These are phyloP conservation scores for Campoletis sonorensis DNA, from an alignment of 1,140 invertebrate species.

Conservation along the genomic window DNA sequence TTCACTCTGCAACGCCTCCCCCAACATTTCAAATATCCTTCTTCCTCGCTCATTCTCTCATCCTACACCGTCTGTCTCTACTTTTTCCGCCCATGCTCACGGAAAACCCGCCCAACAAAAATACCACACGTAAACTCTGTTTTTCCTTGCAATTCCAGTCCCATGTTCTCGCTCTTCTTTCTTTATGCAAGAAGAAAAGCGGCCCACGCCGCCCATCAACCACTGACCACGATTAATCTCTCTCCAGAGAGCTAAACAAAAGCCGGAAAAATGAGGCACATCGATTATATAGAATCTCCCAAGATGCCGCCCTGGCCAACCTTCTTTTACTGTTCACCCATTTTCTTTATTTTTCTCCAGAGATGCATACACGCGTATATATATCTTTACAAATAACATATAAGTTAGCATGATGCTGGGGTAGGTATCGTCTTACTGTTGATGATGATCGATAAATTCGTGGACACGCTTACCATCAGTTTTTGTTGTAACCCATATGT, in stretches of 20 bases:
- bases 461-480: background rate
- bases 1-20: slow-evolving; percentile 50
- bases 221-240: slow-evolving; percentile 51
- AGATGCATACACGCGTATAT: background rate
- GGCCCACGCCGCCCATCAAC: slow-evolving; percentile 49
- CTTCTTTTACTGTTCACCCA: background rate
- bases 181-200: slow-evolving; percentile 23
- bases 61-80: background rate
- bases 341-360: background rate
- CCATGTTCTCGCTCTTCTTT: slow-evolving; percentile 21
- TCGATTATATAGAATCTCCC: slow-evolving; percentile 61
- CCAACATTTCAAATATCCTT: slow-evolving; percentile 24
- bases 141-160: slow-evolving; percentile 17
- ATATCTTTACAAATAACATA: background rate
- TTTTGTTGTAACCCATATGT: background rate
- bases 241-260: slow-evolving; percentile 60
- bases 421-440: background rate
- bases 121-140: slow-evolving; percentile 22
- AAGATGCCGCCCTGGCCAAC: slow-evolving; percentile 13
- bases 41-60: slow-evolving; percentile 9
- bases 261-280: slow-evolving; percentile 65
- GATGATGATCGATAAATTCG: slow-evolving; percentile 3
- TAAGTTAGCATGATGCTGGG: background rate
- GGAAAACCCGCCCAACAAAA: slow-evolving; percentile 29
- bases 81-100: background rate